Evolutionary conservation across 2,888 invertebrate genomes (phyloP).

Genomic region (Galeopsomyia nigrocyanea): DNA sequence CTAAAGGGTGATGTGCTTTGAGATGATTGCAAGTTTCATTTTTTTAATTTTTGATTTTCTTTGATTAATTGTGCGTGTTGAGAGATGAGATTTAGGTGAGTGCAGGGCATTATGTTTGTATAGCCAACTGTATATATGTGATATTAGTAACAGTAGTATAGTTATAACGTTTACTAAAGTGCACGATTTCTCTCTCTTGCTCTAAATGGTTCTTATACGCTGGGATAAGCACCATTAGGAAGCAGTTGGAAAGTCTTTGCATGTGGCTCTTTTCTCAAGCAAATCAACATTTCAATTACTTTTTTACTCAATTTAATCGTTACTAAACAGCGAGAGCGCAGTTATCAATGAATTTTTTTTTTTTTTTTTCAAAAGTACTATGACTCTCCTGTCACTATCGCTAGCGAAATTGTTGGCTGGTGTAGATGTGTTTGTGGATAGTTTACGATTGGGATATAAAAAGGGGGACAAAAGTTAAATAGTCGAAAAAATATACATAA

Average conservation of each 20-base stretch:
- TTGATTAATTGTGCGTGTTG: conserved; percentile 3
- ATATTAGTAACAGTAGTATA: conserved; percentile 37
- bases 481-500: conserved; percentile 20
- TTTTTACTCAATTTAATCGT: too few relatives aligned
- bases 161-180: conserved; percentile 13
- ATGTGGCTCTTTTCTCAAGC: too few relatives aligned
- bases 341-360: too few relatives aligned
- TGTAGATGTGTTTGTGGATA: conserved; percentile 49
- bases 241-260: not conserved
- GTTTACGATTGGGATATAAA: conserved; percentile 6
- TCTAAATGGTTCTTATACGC: conserved; percentile 28
- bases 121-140: conserved; percentile 33
- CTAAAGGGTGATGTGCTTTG: conserved; percentile 6
- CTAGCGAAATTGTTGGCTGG: conserved; percentile 63
- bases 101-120: conserved; percentile 20
- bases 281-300: too few relatives aligned
- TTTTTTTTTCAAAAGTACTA: conserved; percentile 56
- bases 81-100: conserved; percentile 33
- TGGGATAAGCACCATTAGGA: conserved; percentile 5
- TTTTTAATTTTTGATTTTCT: conserved; percentile 28
- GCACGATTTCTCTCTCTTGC: conserved; percentile 39
- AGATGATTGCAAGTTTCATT: conserved; percentile 16
- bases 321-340: too few relatives aligned
- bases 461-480: too few relatives aligned
- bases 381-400: conserved; percentile 69